Evolutionary conservation across 2,888 invertebrate genomes (phyloP).

Genomic region (Axea sp.): DNA sequence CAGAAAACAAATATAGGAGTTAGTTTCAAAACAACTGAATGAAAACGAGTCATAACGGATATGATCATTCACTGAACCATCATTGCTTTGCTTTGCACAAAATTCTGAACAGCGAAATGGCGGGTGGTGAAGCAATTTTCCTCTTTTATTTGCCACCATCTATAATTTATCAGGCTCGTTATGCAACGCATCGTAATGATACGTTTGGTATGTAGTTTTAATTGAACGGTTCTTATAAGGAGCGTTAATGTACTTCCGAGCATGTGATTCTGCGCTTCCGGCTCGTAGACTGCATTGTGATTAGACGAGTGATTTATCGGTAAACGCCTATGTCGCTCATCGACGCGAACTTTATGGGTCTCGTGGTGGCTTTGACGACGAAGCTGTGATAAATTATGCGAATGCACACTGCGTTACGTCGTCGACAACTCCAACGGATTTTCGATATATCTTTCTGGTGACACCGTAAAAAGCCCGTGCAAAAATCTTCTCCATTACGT

Average conservation of each 20-base stretch:
- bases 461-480: constrained; percentile 25
- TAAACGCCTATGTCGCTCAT: constrained; percentile 49
- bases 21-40: too few species aligned
- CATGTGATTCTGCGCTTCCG: constrained; percentile 28
- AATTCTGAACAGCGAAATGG: too few species aligned
- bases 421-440: constrained; percentile 44
- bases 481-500: constrained; percentile 38
- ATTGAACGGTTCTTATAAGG: constrained; percentile 35
- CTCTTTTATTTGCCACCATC: too few species aligned
- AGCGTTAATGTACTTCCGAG: constrained; percentile 43
- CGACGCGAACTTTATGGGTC: constrained; percentile 53
- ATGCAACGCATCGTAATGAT: constrained; percentile 20
- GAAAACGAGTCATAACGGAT: too few species aligned
- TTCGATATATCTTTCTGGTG: constrained; percentile 46
- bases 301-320: constrained; percentile 61
- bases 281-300: constrained; percentile 45
- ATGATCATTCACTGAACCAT: too few species aligned
- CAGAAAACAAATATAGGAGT: too few species aligned
- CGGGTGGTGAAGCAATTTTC: too few species aligned
- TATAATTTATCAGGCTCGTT: constrained; percentile 29
- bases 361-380: constrained; percentile 58
- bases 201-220: constrained; percentile 28
- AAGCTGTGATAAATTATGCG: constrained; percentile 59
- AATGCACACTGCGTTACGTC: constrained; percentile 23
- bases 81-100: too few species aligned